Evolutionary conservation across 1,140 invertebrate species (phyloP).

Genomic region (Hesperophylax magnus): DNA sequence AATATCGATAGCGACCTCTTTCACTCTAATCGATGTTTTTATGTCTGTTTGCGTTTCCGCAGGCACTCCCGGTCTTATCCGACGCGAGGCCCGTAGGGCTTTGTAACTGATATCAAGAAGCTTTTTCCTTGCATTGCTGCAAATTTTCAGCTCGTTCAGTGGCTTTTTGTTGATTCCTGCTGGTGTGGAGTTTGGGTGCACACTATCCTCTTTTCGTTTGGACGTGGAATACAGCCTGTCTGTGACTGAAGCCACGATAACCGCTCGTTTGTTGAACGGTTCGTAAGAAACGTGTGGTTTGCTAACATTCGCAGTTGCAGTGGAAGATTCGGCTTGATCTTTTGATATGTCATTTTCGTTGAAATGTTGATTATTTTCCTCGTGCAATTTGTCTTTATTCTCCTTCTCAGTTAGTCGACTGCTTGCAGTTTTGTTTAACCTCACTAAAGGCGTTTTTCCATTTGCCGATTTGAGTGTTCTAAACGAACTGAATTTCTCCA

Average conservation of each 20-base stretch:
- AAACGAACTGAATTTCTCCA: constrained; percentile 46
- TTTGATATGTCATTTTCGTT: background rate
- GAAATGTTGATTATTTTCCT: background rate
- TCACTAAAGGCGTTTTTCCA: constrained; percentile 57
- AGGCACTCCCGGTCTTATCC: constrained; percentile 71
- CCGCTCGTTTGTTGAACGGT: constrained; percentile 70
- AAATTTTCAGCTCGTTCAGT: constrained; percentile 70
- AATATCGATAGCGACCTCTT: constrained; percentile 72
- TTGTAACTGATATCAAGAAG: constrained; percentile 72
- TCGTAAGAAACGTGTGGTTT: constrained; percentile 54
- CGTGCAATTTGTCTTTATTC: background rate
- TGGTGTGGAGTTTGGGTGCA: constrained; percentile 66
- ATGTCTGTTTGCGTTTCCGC: constrained; percentile 75
- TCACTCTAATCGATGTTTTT: constrained; percentile 69
- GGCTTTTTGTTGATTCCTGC: constrained; percentile 64
- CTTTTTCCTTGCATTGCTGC: constrained; percentile 70
- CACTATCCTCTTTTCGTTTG: constrained; percentile 72
- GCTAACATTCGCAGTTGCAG: constrained; percentile 15
- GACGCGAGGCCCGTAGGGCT: constrained; percentile 71
- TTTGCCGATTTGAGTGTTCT: constrained; percentile 57
- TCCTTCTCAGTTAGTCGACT: constrained; percentile 32
- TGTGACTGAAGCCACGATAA: constrained; percentile 80
- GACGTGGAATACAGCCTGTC: constrained; percentile 76
- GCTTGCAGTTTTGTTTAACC: constrained; percentile 30
- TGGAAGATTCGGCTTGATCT: background rate